phyloP scores from a whole-genome alignment of 2,113 vertebrate genomes.

The Tenebrosternarchus preto region DNA sequence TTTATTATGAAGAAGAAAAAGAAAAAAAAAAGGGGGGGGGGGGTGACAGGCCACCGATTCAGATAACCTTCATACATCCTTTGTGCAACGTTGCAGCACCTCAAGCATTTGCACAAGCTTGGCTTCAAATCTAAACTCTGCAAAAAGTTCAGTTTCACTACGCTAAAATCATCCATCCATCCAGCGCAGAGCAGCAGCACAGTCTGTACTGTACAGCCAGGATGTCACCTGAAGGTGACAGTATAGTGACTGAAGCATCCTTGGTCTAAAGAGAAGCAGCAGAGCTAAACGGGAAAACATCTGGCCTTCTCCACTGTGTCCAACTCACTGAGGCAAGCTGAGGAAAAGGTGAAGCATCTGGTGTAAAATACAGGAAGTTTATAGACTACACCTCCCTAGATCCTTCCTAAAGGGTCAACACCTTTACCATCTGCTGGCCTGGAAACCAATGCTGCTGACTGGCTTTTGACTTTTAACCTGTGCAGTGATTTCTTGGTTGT shows the following conservation, averaged over 20 bases:
- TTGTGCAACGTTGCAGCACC: not conserved
- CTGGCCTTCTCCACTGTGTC: conserved; percentile 28
- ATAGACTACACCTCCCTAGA: conserved; percentile 10
- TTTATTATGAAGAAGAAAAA: not conserved
- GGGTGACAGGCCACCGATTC: not conserved
- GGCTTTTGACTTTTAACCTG: conserved; percentile 21
- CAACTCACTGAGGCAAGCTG: conserved; percentile 40
- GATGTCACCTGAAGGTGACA: not conserved
- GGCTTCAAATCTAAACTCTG: not conserved
- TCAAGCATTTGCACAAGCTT: not conserved
- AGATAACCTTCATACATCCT: not conserved
- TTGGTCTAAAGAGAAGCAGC: conserved; percentile 5
- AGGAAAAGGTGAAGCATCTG: conserved; percentile 47
- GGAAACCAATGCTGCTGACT: conserved; percentile 21
- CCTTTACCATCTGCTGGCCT: conserved; percentile 50
- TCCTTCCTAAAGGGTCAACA: conserved; percentile 53
- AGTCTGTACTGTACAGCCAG: not conserved
- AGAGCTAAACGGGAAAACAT: not conserved
- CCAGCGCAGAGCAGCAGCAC: not conserved
- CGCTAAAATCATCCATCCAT: not conserved
- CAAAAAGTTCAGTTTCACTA: not conserved
- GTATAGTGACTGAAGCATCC: not conserved
- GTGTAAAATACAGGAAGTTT: conserved; percentile 51
- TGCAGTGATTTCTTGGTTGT: not conserved
- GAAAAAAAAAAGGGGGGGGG: too few relatives aligned